phyloP scores from a whole-genome alignment of 2,888 invertebrate genomes.

The Melipona bicolor region DNA sequence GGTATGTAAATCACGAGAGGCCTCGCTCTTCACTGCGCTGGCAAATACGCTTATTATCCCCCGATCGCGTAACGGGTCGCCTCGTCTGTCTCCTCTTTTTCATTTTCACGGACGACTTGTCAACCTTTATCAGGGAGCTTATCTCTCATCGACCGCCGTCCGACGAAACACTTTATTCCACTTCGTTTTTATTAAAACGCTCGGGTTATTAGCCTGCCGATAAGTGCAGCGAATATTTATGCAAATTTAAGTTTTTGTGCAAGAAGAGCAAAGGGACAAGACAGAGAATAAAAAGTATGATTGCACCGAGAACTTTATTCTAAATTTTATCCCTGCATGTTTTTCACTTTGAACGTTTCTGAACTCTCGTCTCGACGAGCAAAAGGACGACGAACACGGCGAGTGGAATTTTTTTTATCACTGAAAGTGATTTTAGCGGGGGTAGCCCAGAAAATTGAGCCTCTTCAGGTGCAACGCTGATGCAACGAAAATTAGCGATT shows the following conservation, averaged over 20 bases:
- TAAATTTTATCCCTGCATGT: too few species aligned
- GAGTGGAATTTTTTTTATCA: too few species aligned
- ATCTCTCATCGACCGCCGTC: neutral
- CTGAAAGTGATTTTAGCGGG: too few species aligned
- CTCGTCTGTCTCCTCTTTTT: neutral
- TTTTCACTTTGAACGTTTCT: too few species aligned
- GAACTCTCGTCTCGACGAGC: too few species aligned
- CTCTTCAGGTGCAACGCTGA: too few species aligned
- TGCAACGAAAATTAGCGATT: too few species aligned
- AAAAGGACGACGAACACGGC: too few species aligned
- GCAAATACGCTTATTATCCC: slow-evolving; percentile 24
- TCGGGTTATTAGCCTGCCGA: neutral
- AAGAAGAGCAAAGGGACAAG: neutral
- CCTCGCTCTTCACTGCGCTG: neutral
- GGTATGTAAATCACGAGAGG: slow-evolving; percentile 19
- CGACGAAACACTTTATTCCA: neutral
- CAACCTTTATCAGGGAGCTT: neutral
- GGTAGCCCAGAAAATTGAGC: too few species aligned
- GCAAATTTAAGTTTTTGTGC: neutral
- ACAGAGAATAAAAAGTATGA: neutral
- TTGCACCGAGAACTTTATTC: neutral
- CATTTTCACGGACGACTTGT: neutral
- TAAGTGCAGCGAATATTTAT: neutral
- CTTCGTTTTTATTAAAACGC: neutral
- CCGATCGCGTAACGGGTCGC: slow-evolving; percentile 9